Conservation (phyloP, 2,888 invertebrate species). For the Scelioninae gen. 1 region DNA sequence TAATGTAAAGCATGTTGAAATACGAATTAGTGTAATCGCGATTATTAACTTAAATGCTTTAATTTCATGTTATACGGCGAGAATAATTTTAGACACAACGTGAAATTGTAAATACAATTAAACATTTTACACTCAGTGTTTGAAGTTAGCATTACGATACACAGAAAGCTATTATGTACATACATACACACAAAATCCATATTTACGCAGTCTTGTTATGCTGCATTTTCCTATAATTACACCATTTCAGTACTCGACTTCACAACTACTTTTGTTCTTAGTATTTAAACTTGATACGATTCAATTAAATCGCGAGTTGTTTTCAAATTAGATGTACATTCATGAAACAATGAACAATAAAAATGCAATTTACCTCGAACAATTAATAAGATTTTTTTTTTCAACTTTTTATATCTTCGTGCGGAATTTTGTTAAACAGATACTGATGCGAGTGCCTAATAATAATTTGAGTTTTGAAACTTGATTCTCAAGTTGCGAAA, state of each 20-base stretch:
- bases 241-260: slow-evolving; percentile 1
- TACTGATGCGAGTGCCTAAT: background rate
- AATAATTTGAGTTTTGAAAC: slow-evolving; percentile 14
- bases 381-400: no score
- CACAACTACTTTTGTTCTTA: background rate
- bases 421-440: no score
- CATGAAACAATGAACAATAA: no score
- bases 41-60: slow-evolving; percentile 12
- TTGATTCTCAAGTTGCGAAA: slow-evolving; percentile 16
- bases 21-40: slow-evolving; percentile 10
- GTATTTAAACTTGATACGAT: slow-evolving; percentile 10
- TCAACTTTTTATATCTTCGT: no score
- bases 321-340: no score
- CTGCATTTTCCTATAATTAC: slow-evolving; percentile 8
- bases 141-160: slow-evolving; percentile 7
- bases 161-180: background rate
- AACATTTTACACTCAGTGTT: slow-evolving; percentile 1
- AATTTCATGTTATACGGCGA: background rate
- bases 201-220: no score
- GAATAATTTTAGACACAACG: slow-evolving; percentile 14
- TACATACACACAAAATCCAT: no score
- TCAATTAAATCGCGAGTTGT: background rate
- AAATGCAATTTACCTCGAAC: no score
- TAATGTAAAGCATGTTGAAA: slow-evolving; percentile 2
- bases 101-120: slow-evolving; percentile 4